phyloP scores from a whole-genome alignment of 2,888 invertebrate species.

The Limulus polyphemus region DNA sequence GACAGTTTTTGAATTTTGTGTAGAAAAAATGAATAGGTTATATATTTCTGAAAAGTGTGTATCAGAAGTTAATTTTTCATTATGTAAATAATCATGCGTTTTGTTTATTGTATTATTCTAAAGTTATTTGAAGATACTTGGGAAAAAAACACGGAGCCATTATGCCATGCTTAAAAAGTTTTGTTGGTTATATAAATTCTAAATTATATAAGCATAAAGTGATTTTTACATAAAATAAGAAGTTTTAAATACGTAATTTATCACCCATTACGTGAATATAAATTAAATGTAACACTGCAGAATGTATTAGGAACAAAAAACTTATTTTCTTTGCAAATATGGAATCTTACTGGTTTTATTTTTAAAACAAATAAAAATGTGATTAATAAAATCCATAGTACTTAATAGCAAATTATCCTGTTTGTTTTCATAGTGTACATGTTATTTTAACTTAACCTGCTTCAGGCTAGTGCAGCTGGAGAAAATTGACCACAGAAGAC shows the following conservation, averaged over 20 bases:
- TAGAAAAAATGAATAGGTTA: background rate
- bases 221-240: no score
- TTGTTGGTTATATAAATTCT: no score
- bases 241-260: background rate
- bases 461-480: conserved; percentile 63
- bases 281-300: background rate
- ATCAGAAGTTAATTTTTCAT: no score
- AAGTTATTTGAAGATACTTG: no score
- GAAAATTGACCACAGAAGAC: conserved; percentile 64
- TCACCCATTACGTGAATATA: background rate
- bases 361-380: background rate
- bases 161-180: no score
- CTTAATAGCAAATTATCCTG: background rate
- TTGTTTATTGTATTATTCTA: no score
- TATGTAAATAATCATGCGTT: no score
- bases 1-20: no score
- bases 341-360: no score
- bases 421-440: no score
- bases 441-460: conserved; percentile 1
- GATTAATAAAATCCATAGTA: background rate
- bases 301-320: background rate
- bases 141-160: no score
- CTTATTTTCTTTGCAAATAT: conserved; percentile 34
- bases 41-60: background rate
- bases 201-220: no score